Base-by-base conservation (phyloP, 2,797 vertebrate genomes). In the Argentina silus region DNA sequence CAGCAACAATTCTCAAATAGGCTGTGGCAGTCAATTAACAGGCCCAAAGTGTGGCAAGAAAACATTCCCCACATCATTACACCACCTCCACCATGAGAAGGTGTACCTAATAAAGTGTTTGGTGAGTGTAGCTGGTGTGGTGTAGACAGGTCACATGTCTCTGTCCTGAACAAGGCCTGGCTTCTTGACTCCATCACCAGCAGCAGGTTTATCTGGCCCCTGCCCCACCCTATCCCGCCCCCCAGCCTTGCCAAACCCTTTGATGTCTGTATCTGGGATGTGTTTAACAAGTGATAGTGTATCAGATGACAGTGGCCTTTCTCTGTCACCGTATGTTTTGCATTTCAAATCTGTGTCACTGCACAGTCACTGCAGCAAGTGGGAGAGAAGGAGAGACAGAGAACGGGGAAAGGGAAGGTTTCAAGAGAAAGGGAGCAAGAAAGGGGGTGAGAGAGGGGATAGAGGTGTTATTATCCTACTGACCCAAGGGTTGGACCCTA, bases 321-420 rank as follows among this genome's bases (percentile, higher is more conserved):
- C 87, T 86, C 82, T 87, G 69, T 86, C 86, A 86, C 82, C 82
- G 77, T 81, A 77, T 74, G 82, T 70, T 90, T 90, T 88, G 90
- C 87, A 86, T 91, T 90, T 91, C 82, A 92, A 89, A 92, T 91
- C 75, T 86, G 78, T 79, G 81, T 83, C 84, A 80, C 75, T 36
- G 75, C 21, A 64, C 57, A 67, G 76, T 77, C 57, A 14, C 57
- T 47, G 57, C 19, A 64, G 70, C 12, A 64, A 70, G 60, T 14
- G 48, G 55, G 27, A 19, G 36, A 69, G 72, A 43, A 68, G 42
- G 36, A 55, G 51, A 56, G 55, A 59, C 53, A 11, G 51, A 45
- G 19, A 51, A 56, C 48, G 43, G 9, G 50, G 23, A 23, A 53
- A 57, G 53, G 3, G 51, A 66, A 21, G 59, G n/a, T 0, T 27